Evolutionary conservation across 2,797 vertebrate genomes (phyloP).

Genomic region (Lemur catta): DNA sequence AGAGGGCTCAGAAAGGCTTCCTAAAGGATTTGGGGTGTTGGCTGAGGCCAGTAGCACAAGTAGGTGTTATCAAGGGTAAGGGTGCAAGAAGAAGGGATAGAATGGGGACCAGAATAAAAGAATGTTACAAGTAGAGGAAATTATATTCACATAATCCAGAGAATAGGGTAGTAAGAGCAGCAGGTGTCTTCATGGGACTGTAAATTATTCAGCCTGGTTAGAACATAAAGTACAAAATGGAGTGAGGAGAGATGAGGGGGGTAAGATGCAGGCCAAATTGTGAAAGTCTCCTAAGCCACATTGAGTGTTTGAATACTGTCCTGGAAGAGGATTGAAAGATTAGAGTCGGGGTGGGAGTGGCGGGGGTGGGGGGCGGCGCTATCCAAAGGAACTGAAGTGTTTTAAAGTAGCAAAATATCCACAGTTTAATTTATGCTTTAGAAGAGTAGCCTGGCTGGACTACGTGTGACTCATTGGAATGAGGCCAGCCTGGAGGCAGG

Average conservation of each 20-base stretch:
- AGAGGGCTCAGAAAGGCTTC: background rate
- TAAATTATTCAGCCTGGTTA: background rate
- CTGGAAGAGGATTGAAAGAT: background rate
- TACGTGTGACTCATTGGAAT: background rate
- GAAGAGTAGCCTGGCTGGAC: background rate
- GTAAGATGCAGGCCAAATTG: background rate
- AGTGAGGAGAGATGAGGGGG: background rate
- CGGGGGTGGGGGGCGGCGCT: fast-evolving
- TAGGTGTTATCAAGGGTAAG: background rate
- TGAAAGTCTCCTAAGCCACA: background rate
- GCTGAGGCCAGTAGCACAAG: background rate
- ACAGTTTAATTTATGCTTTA: background rate
- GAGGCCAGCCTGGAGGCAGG: background rate
- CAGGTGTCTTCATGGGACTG: background rate
- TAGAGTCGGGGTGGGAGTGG: background rate
- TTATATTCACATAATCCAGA: background rate
- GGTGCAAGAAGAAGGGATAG: background rate
- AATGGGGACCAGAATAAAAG: background rate
- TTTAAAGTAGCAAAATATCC: background rate
- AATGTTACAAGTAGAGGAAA: background rate
- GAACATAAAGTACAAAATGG: background rate
- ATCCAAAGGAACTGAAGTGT: background rate
- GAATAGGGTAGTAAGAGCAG: background rate
- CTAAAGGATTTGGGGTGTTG: background rate
- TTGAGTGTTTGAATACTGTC: background rate